Conservation (phyloP, 2,888 invertebrate species). For the Thymelicus lineola region DNA sequence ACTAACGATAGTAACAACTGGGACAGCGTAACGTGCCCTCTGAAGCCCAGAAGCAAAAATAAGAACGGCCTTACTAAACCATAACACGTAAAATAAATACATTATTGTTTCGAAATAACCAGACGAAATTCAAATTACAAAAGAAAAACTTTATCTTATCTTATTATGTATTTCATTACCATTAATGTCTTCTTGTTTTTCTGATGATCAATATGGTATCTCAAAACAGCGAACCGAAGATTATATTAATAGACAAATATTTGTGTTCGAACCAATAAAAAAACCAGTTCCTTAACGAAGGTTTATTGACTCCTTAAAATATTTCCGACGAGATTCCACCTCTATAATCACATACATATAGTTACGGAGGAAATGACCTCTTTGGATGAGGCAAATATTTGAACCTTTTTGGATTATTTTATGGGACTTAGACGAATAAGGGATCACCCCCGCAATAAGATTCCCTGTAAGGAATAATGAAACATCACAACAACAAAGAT, state of each 20-base stretch:
- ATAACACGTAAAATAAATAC: too few relatives aligned
- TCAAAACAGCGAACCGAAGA: slow-evolving; percentile 30
- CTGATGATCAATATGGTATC: neutral
- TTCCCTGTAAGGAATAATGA: too few relatives aligned
- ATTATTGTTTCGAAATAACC: too few relatives aligned
- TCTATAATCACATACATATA: slow-evolving; percentile 46
- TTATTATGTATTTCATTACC: neutral
- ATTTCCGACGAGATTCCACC: slow-evolving; percentile 62
- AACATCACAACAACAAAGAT: too few relatives aligned
- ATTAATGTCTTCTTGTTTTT: slow-evolving; percentile 1
- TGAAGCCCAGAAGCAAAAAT: too few relatives aligned
- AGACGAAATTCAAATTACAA: too few relatives aligned
- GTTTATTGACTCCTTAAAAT: slow-evolving; percentile 81
- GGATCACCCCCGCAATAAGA: neutral
- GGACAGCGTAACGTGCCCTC: too few relatives aligned
- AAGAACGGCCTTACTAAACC: too few relatives aligned
- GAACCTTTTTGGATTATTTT: neutral
- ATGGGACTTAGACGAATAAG: neutral
- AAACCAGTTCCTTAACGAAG: slow-evolving; percentile 69
- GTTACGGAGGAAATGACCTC: slow-evolving; percentile 19
- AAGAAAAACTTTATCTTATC: too few relatives aligned
- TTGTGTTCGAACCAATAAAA: slow-evolving; percentile 76
- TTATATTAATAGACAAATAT: slow-evolving; percentile 61
- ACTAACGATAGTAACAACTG: too few relatives aligned
- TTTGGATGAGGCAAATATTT: neutral